phyloP scores from a whole-genome alignment of 2,888 invertebrate genomes.

The Byasa hedistus region DNA sequence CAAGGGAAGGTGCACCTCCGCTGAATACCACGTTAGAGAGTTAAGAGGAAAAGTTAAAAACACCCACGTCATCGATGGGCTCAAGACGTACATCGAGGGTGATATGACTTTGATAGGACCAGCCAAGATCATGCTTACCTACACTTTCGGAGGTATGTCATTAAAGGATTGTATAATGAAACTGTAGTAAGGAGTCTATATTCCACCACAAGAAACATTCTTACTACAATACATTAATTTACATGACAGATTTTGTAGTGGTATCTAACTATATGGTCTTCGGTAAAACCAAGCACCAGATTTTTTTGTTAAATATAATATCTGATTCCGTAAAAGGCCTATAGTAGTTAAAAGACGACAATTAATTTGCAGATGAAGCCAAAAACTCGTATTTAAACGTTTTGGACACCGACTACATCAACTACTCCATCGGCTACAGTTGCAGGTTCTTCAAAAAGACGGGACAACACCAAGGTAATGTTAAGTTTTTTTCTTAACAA shows the following conservation, averaged over 20 bases:
- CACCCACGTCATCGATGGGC: slow-evolving; percentile 54
- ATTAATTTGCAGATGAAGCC: slow-evolving; percentile 18
- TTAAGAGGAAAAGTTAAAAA: slow-evolving; percentile 61
- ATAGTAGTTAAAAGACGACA: neutral
- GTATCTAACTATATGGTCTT: too few relatives aligned
- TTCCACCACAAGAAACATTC: too few relatives aligned
- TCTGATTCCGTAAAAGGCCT: too few relatives aligned
- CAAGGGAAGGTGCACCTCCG: slow-evolving; percentile 48
- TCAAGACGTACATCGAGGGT: slow-evolving; percentile 58
- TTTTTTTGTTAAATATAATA: too few relatives aligned
- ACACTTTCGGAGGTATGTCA: slow-evolving; percentile 56
- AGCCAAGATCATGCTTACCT: slow-evolving; percentile 51
- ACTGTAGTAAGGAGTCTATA: too few relatives aligned
- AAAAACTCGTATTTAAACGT: slow-evolving; percentile 43
- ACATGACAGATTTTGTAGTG: too few relatives aligned
- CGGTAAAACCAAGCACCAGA: too few relatives aligned
- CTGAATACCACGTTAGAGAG: slow-evolving; percentile 67
- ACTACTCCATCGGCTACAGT: slow-evolving; percentile 74
- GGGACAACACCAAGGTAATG: slow-evolving; percentile 47
- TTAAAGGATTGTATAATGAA: too few relatives aligned
- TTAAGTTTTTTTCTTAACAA: too few relatives aligned
- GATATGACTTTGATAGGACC: slow-evolving; percentile 58
- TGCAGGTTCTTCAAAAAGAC: slow-evolving; percentile 70
- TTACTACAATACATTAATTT: too few relatives aligned
- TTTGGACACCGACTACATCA: slow-evolving; percentile 38